Evolutionary conservation across 2,888 invertebrate genomes (phyloP), one percentile per base, ranked within the genome.

Genomic region (Hipparchia sbordonii): DNA sequence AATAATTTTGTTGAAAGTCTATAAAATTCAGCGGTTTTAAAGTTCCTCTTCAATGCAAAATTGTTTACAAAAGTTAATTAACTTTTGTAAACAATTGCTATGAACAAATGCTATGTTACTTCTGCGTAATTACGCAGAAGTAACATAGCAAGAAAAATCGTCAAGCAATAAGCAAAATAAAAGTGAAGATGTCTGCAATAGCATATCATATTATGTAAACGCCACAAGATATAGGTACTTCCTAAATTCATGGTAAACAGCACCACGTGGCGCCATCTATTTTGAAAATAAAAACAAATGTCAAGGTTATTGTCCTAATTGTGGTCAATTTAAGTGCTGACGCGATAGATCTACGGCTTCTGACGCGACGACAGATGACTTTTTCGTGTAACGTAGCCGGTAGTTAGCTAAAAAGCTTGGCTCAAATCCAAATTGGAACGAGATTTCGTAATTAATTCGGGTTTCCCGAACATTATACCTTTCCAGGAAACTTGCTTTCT

Each of bases 401-500:
- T 33, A 39, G 52, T 51, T 65, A 52, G 6, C 10, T 51, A 52
- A 23, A 51, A 51, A 60, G 52, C 62, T 65, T 74, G 74, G 74
- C 68, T n/a, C 7, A 5, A 7, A 9, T 69, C 74, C 74, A 74
- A 74, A 10, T 61, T 66, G 23, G 48, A 66, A 51, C 48, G 65
- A 65, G n/a, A 67, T 65, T 59, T 59, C 33, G 48, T 51, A 59
- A 71, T 65, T 23, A 65, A 6, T 33, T 71, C 65, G 65, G 54
- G 45, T 71, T 68, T 73, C 48, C 69, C 61, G 71, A 65, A 69
- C 59, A 68, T 65, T 65, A 70, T 48, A 39, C 39, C 39, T 5
- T 39, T 39, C 39, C 5, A 39, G 39, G 39, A 39, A 39, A 39
- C 0, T 39, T 5, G 39, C 39, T 39, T 39, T 39, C 39, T 39